Conservation (phyloP, 2,888 invertebrate genomes). For the Electrophaes corylata region DNA sequence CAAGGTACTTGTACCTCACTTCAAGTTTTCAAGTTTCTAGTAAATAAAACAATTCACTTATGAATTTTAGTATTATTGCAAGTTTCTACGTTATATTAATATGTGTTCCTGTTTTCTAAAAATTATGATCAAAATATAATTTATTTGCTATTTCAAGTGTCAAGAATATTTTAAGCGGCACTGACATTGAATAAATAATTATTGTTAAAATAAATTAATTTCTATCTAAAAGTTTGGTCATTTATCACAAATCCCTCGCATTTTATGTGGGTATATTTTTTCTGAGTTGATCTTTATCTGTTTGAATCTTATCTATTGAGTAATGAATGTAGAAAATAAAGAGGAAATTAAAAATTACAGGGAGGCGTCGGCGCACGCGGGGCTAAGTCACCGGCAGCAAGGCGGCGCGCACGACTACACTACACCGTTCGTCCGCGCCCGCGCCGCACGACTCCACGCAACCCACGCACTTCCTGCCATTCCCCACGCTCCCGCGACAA, state of each 20-base stretch:
- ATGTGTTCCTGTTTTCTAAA: too few relatives aligned
- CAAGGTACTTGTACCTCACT: too few relatives aligned
- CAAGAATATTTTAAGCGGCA: not conserved
- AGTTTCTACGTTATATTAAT: too few relatives aligned
- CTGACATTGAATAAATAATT: not conserved
- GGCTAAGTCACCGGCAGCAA: conserved; percentile 67
- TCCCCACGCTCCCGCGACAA: conserved; percentile 58
- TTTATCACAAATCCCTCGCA: not conserved
- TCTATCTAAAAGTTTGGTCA: not conserved
- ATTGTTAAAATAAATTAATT: not conserved
- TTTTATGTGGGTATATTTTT: not conserved
- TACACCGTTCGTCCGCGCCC: conserved; percentile 71
- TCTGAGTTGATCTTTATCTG: not conserved
- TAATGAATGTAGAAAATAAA: conserved; percentile 23
- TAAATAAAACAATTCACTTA: too few relatives aligned
- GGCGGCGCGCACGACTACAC: conserved; percentile 66
- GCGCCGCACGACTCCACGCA: conserved; percentile 76
- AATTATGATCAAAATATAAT: not conserved
- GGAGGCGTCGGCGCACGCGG: conserved; percentile 77
- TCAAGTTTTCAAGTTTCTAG: too few relatives aligned
- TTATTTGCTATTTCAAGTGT: not conserved
- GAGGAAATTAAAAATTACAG: conserved; percentile 58
- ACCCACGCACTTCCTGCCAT: conserved; percentile 66
- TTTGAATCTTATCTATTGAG: not conserved
- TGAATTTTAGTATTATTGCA: too few relatives aligned